These are phyloP conservation scores for Tiaroga cobitis DNA, from an alignment of 2,797 vertebrate species.

Conservation along the genomic window DNA sequence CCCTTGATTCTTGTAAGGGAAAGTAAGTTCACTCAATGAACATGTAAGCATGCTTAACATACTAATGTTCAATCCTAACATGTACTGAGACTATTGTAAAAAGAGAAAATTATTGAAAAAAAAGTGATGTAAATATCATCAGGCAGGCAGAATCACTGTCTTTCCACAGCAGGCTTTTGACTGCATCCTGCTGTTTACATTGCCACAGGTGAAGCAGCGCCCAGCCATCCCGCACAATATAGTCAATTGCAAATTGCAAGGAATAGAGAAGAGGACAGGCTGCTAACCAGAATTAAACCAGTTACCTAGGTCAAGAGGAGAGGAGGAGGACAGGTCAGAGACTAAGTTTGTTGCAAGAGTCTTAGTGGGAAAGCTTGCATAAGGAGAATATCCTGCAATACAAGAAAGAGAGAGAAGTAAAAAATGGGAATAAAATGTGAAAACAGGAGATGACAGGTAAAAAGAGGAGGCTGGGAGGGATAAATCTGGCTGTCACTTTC, in stretches of 20 bases:
- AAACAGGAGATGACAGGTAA: constrained; percentile 13
- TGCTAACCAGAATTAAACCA: constrained; percentile 60
- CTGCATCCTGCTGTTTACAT: neutral
- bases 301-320: constrained; percentile 93
- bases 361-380: constrained; percentile 92
- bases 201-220: constrained; percentile 3
- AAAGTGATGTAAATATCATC: neutral
- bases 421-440: constrained; percentile 50
- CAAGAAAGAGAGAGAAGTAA: constrained; percentile 71
- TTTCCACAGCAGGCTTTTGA: neutral
- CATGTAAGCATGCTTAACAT: neutral
- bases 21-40: neutral
- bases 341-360: constrained; percentile 86
- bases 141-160: neutral
- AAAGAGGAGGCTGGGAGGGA: constrained; percentile 38
- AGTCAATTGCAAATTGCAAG: constrained; percentile 45
- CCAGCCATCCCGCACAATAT: constrained; percentile 11
- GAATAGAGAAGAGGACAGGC: constrained; percentile 48
- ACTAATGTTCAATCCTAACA: neutral
- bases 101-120: neutral
- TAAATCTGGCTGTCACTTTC: constrained; percentile 42
- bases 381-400: constrained; percentile 92
- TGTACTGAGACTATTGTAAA: neutral
- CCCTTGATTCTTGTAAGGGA: neutral
- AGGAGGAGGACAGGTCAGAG: constrained; percentile 87